Conservation (phyloP, 2,888 invertebrate species). For the Synanthedon myopaeformis region DNA sequence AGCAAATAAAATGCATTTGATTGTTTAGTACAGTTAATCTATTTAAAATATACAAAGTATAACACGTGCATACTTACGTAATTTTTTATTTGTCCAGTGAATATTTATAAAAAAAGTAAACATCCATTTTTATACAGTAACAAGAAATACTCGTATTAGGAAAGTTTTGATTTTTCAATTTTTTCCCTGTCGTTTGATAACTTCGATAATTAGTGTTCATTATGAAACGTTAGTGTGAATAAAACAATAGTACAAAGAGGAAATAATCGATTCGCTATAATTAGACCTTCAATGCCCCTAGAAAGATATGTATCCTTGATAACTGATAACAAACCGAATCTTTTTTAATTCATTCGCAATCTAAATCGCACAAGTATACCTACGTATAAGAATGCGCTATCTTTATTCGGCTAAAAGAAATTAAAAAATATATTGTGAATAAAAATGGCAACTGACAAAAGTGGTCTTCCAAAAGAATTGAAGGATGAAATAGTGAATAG, state of each 20-base stretch:
- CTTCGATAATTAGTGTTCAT: too few relatives aligned
- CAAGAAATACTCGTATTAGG: too few relatives aligned
- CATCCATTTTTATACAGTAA: too few relatives aligned
- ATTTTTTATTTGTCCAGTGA: too few relatives aligned
- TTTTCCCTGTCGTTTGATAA: too few relatives aligned
- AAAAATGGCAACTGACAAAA: slow-evolving; percentile 25
- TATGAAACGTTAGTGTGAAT: not conserved
- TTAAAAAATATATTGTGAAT: not conserved
- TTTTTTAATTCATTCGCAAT: slow-evolving; percentile 52
- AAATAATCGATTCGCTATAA: slow-evolving; percentile 23
- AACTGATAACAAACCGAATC: slow-evolving; percentile 34
- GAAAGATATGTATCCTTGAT: slow-evolving; percentile 33
- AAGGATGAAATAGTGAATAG: slow-evolving; percentile 42
- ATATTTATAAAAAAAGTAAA: too few relatives aligned
- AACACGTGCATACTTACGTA: too few relatives aligned
- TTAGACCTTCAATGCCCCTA: slow-evolving; percentile 27
- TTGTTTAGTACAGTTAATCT: too few relatives aligned
- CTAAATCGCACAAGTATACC: slow-evolving; percentile 25
- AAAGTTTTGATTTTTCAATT: too few relatives aligned
- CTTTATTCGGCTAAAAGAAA: not conserved
- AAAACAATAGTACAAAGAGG: slow-evolving; percentile 8
- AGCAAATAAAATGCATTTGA: too few relatives aligned
- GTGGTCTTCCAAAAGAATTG: slow-evolving; percentile 25
- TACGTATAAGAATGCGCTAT: not conserved
- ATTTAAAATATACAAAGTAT: too few relatives aligned